A percentile compares a stretch with the other conserved stretches of the same genome.
These are phyloP conservation scores for Tineola bisselliella DNA, from an alignment of 2,888 invertebrate species.

Conservation along the genomic window DNA sequence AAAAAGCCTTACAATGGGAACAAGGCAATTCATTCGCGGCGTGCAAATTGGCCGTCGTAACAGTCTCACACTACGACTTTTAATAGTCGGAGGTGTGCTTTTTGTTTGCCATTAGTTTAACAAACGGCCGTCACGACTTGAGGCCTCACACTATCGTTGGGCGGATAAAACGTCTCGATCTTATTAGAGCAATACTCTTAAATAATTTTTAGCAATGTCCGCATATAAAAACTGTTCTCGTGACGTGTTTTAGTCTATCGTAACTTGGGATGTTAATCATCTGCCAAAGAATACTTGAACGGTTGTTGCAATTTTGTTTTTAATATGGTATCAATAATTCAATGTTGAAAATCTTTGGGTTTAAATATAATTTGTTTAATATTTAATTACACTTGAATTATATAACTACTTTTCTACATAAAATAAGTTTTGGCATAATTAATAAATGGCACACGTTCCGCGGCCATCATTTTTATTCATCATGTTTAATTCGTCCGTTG, in stretches of 20 bases:
- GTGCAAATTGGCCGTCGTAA: constrained; percentile 53
- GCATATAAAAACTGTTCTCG: not conserved
- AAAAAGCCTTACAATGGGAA: constrained; percentile 40
- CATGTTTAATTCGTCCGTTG: constrained; percentile 21
- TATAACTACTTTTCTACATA: too few species aligned
- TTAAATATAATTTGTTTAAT: too few species aligned
- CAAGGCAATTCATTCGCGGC: constrained; percentile 37
- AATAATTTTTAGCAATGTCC: not conserved
- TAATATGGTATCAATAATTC: too few species aligned
- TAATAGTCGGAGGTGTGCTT: constrained; percentile 48
- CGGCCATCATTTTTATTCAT: constrained; percentile 20
- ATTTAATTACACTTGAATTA: too few species aligned
- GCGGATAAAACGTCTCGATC: not conserved
- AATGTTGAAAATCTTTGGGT: too few species aligned
- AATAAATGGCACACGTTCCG: too few species aligned
- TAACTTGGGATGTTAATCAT: constrained; percentile 7
- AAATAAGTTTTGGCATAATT: too few species aligned
- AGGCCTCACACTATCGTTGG: constrained; percentile 22
- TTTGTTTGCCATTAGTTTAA: constrained; percentile 55
- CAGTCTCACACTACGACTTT: constrained; percentile 34
- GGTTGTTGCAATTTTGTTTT: not conserved
- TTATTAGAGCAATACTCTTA: constrained; percentile 4
- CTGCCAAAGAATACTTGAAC: not conserved
- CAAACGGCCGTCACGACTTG: constrained; percentile 58
- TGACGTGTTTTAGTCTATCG: constrained; percentile 16